phyloP scores from a whole-genome alignment of 2,888 invertebrate species.

The Athripsodes cinereus region DNA sequence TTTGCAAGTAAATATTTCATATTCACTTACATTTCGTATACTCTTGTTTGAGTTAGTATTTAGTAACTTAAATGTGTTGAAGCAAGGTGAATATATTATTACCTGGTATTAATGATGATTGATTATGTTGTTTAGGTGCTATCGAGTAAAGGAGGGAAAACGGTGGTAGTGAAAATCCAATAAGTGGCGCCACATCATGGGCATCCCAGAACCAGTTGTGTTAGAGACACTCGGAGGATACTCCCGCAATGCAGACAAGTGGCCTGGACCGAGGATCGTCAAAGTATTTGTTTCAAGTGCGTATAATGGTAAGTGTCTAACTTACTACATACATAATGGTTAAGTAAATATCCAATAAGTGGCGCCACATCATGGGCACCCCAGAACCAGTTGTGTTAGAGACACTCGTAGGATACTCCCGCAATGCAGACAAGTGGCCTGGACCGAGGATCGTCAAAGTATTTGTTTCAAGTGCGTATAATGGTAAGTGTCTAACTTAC shows the following conservation, averaged over 20 bases:
- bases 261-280: conserved; percentile 53
- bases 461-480: conserved; percentile 51
- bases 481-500: no score
- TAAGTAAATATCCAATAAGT: background rate
- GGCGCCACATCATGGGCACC: conserved; percentile 38
- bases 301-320: conserved; percentile 51
- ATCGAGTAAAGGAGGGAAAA: background rate
- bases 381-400: conserved; percentile 49
- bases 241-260: conserved; percentile 42
- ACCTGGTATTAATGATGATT: background rate
- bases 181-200: conserved; percentile 33
- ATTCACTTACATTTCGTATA: no score
- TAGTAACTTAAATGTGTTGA: no score
- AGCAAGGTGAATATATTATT: no score
- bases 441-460: conserved; percentile 55
- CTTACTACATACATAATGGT: no score
- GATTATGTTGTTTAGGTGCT: no score
- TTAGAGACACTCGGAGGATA: conserved; percentile 47
- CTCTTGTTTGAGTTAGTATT: no score
- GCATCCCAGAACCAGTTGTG: conserved; percentile 49
- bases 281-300: conserved; percentile 55
- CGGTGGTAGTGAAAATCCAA: background rate
- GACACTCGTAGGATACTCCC: conserved; percentile 45
- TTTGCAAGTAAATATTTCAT: no score
- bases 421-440: conserved; percentile 47